Percentiles rank a stretch among this genome's conserved stretches.
Evolutionary conservation across 2,113 vertebrate species (phyloP).

Genomic region (Mastomys natalensis): DNA sequence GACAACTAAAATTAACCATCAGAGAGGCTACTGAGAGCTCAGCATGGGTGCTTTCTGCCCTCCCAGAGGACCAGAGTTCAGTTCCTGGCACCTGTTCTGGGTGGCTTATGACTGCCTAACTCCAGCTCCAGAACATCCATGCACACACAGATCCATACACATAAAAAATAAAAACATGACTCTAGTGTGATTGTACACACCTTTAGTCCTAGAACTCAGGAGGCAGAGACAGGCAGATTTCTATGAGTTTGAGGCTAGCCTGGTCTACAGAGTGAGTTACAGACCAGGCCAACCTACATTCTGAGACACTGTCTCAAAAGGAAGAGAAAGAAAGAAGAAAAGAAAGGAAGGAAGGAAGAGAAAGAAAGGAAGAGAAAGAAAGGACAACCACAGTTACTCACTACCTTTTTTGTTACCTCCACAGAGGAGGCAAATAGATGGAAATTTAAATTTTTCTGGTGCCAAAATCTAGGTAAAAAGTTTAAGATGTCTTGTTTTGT

Average conservation of each 20-base stretch:
- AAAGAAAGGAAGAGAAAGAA: fast-evolving
- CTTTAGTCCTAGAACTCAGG: background rate
- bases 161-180: background rate
- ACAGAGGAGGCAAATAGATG: background rate
- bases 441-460: conserved; percentile 37
- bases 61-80: background rate
- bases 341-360: background rate
- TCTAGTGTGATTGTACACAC: background rate
- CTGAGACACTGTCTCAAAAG: background rate
- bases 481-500: background rate
- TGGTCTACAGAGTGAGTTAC: background rate
- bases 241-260: background rate
- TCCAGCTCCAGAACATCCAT: background rate
- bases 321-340: background rate
- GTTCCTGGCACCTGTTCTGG: background rate
- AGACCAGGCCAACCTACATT: background rate
- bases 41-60: background rate
- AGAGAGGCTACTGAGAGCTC: background rate
- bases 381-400: background rate
- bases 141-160: background rate
- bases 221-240: background rate
- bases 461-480: conserved; percentile 26
- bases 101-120: background rate
- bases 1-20: background rate
- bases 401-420: background rate